These are phyloP conservation scores for Penaeus monodon DNA, from an alignment of 2,888 invertebrate species.

Conservation along the genomic window DNA sequence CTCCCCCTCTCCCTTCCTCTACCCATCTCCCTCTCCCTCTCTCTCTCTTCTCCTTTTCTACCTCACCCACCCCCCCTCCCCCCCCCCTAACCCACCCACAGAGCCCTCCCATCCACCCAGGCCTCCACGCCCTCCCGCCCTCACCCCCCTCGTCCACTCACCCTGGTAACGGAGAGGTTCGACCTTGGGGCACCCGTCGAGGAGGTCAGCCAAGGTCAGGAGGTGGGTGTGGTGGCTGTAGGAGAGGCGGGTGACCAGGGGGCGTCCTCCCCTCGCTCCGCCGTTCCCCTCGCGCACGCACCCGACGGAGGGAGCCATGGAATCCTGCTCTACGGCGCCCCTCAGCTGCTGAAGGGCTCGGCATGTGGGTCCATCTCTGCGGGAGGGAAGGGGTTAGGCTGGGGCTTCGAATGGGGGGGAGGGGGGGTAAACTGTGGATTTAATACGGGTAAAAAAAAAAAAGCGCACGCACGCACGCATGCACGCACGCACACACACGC, in stretches of 20 bases:
- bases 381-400: background rate
- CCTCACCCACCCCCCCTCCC: too few relatives aligned
- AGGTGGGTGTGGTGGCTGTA: slow-evolving; percentile 34
- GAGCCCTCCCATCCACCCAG: too few relatives aligned
- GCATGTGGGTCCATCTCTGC: slow-evolving; percentile 46
- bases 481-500: background rate
- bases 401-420: background rate
- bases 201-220: slow-evolving; percentile 42
- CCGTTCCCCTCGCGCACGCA: slow-evolving; percentile 8
- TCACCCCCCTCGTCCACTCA: background rate
- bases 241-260: slow-evolving; percentile 25
- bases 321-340: slow-evolving; percentile 29
- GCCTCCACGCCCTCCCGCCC: too few relatives aligned
- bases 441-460: background rate
- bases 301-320: slow-evolving; percentile 26
- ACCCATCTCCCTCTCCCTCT: background rate
- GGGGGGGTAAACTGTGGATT: background rate
- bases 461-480: background rate
- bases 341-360: slow-evolving; percentile 49
- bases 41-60: too few relatives aligned
- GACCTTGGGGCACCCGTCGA: slow-evolving; percentile 36
- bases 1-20: background rate
- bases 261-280: slow-evolving; percentile 3
- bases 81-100: too few relatives aligned
- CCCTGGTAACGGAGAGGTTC: slow-evolving; percentile 44